Percentiles rank a stretch among this genome's conserved stretches.
Evolutionary conservation across 53 echinoderm and acorn worm species (phyloP).

Genomic region (Patiria pectinifera): DNA sequence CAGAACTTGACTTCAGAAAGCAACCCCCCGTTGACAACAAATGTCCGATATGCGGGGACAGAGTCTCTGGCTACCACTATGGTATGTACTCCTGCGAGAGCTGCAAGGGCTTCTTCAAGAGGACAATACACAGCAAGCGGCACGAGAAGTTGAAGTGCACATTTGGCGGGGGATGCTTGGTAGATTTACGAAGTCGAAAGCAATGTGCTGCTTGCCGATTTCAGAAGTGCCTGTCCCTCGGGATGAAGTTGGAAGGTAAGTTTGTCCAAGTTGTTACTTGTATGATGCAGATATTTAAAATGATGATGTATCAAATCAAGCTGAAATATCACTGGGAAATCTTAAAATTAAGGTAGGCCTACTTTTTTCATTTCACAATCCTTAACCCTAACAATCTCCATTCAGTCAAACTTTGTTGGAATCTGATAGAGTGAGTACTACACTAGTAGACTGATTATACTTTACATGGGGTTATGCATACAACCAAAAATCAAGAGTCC

Average conservation of each 20-base stretch:
- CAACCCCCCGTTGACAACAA: constrained; percentile 73
- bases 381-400: too few species aligned
- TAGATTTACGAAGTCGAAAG: constrained; percentile 79
- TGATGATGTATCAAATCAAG: background rate
- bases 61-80: constrained; percentile 92
- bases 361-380: too few species aligned
- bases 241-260: constrained; percentile 88
- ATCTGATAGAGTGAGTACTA: too few species aligned
- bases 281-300: background rate
- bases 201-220: constrained; percentile 88
- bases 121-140: constrained; percentile 88
- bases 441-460: too few species aligned
- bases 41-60: constrained; percentile 85
- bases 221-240: constrained; percentile 79
- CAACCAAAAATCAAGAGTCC: too few species aligned
- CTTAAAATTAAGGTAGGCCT: too few species aligned
- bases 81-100: constrained; percentile 94
- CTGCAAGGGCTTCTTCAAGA: constrained; percentile 95
- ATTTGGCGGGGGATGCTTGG: constrained; percentile 61
- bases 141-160: constrained; percentile 77
- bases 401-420: too few species aligned
- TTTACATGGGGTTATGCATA: too few species aligned
- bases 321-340: too few species aligned
- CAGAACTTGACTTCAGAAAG: background rate
- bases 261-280: constrained; percentile 32